These are phyloP conservation scores for Coregonus ussuriensis DNA, from an alignment of 2,797 vertebrate genomes.

Conservation along the genomic window DNA sequence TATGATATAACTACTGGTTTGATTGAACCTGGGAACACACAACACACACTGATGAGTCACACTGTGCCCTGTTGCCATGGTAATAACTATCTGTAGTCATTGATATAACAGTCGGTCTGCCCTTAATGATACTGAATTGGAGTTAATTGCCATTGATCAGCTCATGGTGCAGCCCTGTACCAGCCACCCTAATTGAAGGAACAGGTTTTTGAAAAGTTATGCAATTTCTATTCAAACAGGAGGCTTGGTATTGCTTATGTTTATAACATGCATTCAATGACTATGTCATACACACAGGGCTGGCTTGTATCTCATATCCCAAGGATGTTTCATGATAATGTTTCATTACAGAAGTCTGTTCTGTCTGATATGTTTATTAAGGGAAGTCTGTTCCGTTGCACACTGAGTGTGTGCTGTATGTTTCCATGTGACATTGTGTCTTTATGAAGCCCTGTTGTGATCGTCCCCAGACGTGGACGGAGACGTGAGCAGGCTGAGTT, in stretches of 20 bases:
- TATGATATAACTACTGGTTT: slow-evolving; percentile 3
- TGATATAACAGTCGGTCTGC: slow-evolving; percentile 43
- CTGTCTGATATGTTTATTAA: not conserved
- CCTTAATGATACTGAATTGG: slow-evolving; percentile 53
- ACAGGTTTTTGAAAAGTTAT: slow-evolving; percentile 40
- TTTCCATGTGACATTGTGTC: not conserved
- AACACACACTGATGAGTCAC: slow-evolving; percentile 46
- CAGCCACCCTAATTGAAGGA: slow-evolving; percentile 29
- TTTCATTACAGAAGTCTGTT: not conserved
- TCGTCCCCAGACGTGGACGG: slow-evolving; percentile 76
- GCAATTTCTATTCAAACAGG: not conserved
- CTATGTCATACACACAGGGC: slow-evolving; percentile 1
- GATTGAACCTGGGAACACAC: slow-evolving; percentile 3
- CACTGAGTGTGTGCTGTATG: not conserved
- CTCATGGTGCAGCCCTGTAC: slow-evolving; percentile 52
- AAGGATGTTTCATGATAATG: not conserved
- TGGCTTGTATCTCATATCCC: not conserved
- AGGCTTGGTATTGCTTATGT: not conserved
- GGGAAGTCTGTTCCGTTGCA: not conserved
- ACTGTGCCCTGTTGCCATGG: slow-evolving; percentile 55
- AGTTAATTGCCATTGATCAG: slow-evolving; percentile 57
- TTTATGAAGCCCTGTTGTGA: not conserved
- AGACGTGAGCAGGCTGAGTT: slow-evolving; percentile 65
- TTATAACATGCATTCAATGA: not conserved
- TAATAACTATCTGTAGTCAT: slow-evolving; percentile 40